A percentile compares a stretch with the other conserved stretches of the same genome.
These are phyloP conservation scores for Corythaeola cristata DNA, from an alignment of 2,113 vertebrate species.

Conservation along the genomic window DNA sequence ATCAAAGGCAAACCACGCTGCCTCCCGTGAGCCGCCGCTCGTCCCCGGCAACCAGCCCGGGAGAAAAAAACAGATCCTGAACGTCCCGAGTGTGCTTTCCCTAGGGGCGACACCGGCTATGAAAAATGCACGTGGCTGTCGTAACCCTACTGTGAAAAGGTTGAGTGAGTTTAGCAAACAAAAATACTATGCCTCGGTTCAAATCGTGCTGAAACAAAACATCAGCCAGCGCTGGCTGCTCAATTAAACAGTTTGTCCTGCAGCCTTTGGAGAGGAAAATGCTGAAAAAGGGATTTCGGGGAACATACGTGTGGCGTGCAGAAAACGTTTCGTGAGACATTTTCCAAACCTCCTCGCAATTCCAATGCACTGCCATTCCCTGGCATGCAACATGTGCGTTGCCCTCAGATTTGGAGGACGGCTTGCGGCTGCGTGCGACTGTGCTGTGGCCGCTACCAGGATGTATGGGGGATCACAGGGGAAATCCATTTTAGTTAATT, in stretches of 20 bases:
- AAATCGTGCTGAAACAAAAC: background rate
- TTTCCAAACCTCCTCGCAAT: background rate
- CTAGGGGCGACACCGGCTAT: rapidly evolving
- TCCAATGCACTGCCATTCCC: rapidly evolving
- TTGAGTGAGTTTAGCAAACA: background rate
- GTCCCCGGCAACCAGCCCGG: background rate
- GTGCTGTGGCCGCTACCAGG: background rate
- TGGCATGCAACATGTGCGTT: rapidly evolving
- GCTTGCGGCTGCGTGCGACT: rapidly evolving
- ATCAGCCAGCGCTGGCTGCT: background rate
- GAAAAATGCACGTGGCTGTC: background rate
- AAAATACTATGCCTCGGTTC: background rate
- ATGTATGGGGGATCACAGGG: rapidly evolving
- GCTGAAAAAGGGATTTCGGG: background rate
- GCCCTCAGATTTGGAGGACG: background rate
- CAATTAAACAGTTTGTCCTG: background rate
- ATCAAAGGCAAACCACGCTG: conserved; percentile 32
- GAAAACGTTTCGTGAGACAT: background rate
- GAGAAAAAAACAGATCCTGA: background rate
- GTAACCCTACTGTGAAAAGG: background rate
- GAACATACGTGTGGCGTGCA: rapidly evolving
- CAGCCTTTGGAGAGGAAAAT: background rate
- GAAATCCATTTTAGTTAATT: background rate
- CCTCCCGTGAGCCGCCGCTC: background rate
- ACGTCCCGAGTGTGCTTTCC: background rate